A percentile compares a stretch with the other conserved stretches of the same genome.
phyloP scores from a whole-genome alignment of 2,113 vertebrate genomes.

The Laticauda colubrina region DNA sequence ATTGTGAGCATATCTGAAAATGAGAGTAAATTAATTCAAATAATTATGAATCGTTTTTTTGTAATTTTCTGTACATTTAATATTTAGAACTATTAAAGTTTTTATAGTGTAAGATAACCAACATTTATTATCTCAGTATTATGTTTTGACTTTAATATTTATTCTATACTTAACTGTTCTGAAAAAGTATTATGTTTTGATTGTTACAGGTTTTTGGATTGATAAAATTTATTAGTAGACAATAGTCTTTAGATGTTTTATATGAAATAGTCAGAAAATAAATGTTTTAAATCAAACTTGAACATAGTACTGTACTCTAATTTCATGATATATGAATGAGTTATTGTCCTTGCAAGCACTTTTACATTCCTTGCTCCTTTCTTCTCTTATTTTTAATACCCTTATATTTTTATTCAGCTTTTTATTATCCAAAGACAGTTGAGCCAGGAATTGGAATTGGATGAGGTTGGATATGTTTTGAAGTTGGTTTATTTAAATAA shows the following conservation, averaged over 20 bases:
- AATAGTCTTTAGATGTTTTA: not conserved
- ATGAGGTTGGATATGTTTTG: not conserved
- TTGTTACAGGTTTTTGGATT: not conserved
- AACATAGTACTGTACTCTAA: not conserved
- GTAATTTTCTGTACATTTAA: not conserved
- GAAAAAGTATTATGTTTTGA: not conserved
- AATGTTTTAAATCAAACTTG: not conserved
- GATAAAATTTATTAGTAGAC: not conserved
- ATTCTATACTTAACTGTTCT: not conserved
- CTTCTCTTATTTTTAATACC: not conserved
- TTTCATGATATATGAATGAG: not conserved
- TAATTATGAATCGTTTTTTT: not conserved
- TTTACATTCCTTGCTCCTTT: not conserved
- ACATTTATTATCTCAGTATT: not conserved
- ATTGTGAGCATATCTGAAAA: not conserved
- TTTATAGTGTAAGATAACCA: not conserved
- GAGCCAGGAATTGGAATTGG: not conserved
- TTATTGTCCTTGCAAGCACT: not conserved
- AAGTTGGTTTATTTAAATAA: not conserved
- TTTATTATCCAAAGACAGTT: not conserved
- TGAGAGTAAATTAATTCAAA: not conserved
- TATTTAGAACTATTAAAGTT: not conserved
- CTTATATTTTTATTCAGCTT: not conserved
- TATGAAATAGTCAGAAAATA: not conserved
- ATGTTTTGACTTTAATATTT: not conserved